Evolutionary conservation across 2,888 invertebrate genomes (phyloP), one percentile per base, ranked within the genome.

Genomic region (Frankliniella intonsa): DNA sequence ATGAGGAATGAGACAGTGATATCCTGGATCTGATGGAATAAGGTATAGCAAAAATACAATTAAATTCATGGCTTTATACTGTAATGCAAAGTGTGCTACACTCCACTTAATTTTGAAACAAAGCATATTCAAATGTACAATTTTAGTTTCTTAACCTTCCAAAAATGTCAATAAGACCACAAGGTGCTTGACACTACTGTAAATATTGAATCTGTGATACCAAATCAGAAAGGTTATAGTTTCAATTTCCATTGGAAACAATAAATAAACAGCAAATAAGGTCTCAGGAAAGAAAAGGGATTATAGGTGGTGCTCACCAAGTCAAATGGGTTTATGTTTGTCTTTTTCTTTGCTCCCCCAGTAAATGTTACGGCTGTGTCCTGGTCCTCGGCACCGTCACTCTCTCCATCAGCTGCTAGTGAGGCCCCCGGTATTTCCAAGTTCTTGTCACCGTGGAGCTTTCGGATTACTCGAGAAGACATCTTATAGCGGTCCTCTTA

Each of bases 321-420:
- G 88, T 93, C 92, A 85, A 93, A 94, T 85, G 92, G 90, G 88
- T 93, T 93, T 82, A 92, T 89, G 86, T 93, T 92, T 82, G 91
- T 88, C 84, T 90, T 90, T 85, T 92, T 92, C 84, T 90, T 89
- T 85, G 91, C 89, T 69, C 89, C 89, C 83, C 90, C 89, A 83
- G 65, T 65, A n/a, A 65, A 65, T n/a, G 65, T 65, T 9, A 89
- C 89, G 83, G 87, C 88, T 82, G 88, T 87, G 69, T 90, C 89
- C 82, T 89, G 87, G 85, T 92, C 91, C 50, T 87, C 88, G 83
- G 91, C 91, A 80, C 86, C 86, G 51, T 89, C 89, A 85, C 85
- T 86, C 11, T 83, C 85, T 27, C 85, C 85, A 83, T 85, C 85
- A 19, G 83, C 84, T 51, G 85, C 81, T 82, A 83, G 83, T 27